Percentiles rank a stretch among this genome's conserved stretches.
phyloP scores from a whole-genome alignment of 2,888 invertebrate genomes.

The Chironomus riparius region DNA sequence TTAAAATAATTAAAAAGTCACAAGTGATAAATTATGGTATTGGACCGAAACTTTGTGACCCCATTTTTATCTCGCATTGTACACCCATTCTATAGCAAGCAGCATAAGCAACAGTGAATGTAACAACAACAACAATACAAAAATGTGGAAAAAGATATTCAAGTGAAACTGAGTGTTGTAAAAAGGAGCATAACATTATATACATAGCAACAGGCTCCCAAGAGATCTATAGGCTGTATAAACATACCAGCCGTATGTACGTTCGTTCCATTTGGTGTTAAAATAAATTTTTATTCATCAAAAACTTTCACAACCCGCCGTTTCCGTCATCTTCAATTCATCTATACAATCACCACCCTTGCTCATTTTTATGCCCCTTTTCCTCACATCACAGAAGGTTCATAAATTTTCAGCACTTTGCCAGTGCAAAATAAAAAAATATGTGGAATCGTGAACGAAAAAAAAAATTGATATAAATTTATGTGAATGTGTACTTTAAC shows the following conservation, averaged over 20 bases:
- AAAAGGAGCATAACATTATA: neutral
- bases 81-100: neutral
- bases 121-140: neutral
- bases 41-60: slow-evolving; percentile 1
- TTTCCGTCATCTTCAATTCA: neutral
- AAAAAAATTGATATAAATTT: slow-evolving; percentile 24
- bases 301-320: neutral
- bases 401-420: slow-evolving; percentile 11
- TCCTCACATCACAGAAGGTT: neutral
- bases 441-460: too few species aligned
- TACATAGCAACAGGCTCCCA: slow-evolving; percentile 1
- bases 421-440: too few species aligned
- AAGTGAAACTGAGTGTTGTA: neutral
- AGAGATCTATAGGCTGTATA: neutral
- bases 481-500: slow-evolving; percentile 5
- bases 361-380: neutral
- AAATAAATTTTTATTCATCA: neutral
- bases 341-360: neutral
- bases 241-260: too few species aligned
- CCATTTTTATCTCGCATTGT: neutral
- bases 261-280: too few species aligned
- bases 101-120: neutral
- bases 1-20: slow-evolving; percentile 9
- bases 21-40: slow-evolving; percentile 7
- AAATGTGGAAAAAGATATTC: neutral